These are phyloP conservation scores for Choristoneura fumiferana DNA, from an alignment of 1,140 invertebrate genomes.

Conservation along the genomic window DNA sequence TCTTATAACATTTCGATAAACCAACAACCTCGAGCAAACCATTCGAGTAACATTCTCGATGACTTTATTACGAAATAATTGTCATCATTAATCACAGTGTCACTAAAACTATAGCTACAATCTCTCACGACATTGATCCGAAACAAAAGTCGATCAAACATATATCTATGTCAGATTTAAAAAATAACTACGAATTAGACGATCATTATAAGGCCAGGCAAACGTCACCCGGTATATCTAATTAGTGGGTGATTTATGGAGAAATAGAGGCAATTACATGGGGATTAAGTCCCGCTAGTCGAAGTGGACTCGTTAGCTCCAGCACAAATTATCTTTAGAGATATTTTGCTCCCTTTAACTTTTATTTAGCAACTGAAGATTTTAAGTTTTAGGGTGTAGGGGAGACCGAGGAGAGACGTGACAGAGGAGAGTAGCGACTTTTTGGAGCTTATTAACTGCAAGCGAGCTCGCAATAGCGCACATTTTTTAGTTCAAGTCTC, in stretches of 20 bases:
- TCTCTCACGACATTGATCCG: constrained; percentile 2
- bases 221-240: constrained; percentile 41
- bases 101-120: not conserved
- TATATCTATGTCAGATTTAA: constrained; percentile 17
- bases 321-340: constrained; percentile 12
- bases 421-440: too few species aligned
- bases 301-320: constrained; percentile 23
- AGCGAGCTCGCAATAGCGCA: too few species aligned
- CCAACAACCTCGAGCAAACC: too few species aligned
- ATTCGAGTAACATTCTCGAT: too few species aligned
- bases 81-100: constrained; percentile 4
- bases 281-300: constrained; percentile 45
- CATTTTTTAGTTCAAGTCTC: too few species aligned
- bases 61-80: not conserved
- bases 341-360: too few species aligned
- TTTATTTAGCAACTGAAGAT: too few species aligned
- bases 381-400: too few species aligned
- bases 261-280: constrained; percentile 47
- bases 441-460: too few species aligned
- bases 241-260: constrained; percentile 57
- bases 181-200: constrained; percentile 1
- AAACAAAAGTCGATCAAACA: constrained; percentile 12
- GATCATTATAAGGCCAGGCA: constrained; percentile 41
- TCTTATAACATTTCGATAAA: too few species aligned
- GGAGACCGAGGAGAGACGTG: too few species aligned